These are phyloP conservation scores for Bryconaethiops microstoma DNA, from an alignment of 2,797 vertebrate species.

Conservation along the genomic window DNA sequence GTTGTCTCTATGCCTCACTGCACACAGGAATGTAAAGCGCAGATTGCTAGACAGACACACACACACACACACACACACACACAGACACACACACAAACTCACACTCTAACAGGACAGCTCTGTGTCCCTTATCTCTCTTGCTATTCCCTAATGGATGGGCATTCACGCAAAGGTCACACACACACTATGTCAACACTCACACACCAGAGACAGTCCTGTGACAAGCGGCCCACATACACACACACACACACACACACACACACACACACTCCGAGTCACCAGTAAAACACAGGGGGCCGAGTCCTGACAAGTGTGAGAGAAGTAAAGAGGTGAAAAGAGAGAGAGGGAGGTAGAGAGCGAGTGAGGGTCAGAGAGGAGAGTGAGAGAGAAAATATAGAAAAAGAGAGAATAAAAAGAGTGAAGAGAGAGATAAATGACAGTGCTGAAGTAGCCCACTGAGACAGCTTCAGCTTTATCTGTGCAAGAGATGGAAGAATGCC, in stretches of 20 bases:
- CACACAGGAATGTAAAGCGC: constrained; percentile 75
- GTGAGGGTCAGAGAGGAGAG: background rate
- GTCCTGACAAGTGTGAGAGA: constrained; percentile 33
- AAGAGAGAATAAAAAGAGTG: background rate
- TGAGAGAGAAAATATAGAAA: background rate
- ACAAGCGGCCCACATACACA: constrained; percentile 43
- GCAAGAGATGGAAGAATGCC: background rate
- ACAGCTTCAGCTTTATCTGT: background rate
- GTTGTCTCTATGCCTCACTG: constrained; percentile 68
- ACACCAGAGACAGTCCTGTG: constrained; percentile 49
- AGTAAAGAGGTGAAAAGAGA: background rate
- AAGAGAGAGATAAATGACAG: constrained; percentile 22
- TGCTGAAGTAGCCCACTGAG: constrained; percentile 16
- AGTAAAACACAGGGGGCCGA: constrained; percentile 39
- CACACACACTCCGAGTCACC: constrained; percentile 35
- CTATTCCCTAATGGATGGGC: constrained; percentile 71
- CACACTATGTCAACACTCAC: constrained; percentile 52
- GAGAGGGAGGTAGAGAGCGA: background rate
- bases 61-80: constrained; percentile 56
- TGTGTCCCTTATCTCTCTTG: constrained; percentile 58
- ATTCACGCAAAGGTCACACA: constrained; percentile 75
- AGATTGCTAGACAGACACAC: constrained; percentile 65
- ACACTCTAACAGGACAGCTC: constrained; percentile 61
- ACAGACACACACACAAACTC: constrained; percentile 36
- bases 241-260: constrained; percentile 47